Evolutionary conservation across 2,888 invertebrate species (phyloP).

Genomic region (Lymantria dispar): DNA sequence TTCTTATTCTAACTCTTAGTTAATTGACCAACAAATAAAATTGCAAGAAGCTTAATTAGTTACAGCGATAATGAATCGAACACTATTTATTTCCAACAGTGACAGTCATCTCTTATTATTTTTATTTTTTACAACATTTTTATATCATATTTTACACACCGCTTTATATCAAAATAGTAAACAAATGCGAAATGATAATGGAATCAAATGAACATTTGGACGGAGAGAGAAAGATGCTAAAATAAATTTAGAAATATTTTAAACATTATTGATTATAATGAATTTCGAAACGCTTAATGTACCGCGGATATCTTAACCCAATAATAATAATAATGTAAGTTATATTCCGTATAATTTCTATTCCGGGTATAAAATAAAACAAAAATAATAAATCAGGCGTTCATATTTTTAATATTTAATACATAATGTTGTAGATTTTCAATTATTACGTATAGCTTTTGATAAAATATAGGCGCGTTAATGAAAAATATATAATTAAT

Average conservation of each 20-base stretch:
- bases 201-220: slow-evolving; percentile 56
- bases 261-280: slow-evolving; percentile 3
- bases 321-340: too few relatives aligned
- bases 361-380: too few relatives aligned
- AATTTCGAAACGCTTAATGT: too few relatives aligned
- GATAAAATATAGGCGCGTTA: too few relatives aligned
- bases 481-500: too few relatives aligned
- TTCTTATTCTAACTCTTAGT: slow-evolving; percentile 43
- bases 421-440: too few relatives aligned
- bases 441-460: too few relatives aligned
- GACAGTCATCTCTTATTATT: slow-evolving; percentile 66
- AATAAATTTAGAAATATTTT: slow-evolving; percentile 38
- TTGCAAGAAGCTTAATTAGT: slow-evolving; percentile 54
- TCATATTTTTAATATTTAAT: too few relatives aligned
- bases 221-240: slow-evolving; percentile 74
- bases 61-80: slow-evolving; percentile 62
- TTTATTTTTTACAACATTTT: slow-evolving; percentile 65
- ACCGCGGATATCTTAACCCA: too few relatives aligned
- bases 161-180: slow-evolving; percentile 47
- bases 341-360: too few relatives aligned
- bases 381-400: too few relatives aligned
- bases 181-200: slow-evolving; percentile 30
- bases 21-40: slow-evolving; percentile 65
- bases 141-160: slow-evolving; percentile 57
- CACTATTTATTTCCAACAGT: slow-evolving; percentile 51